These are phyloP conservation scores for Zosterops pallidus DNA, from an alignment of 2,113 vertebrate species.

Conservation along the genomic window DNA sequence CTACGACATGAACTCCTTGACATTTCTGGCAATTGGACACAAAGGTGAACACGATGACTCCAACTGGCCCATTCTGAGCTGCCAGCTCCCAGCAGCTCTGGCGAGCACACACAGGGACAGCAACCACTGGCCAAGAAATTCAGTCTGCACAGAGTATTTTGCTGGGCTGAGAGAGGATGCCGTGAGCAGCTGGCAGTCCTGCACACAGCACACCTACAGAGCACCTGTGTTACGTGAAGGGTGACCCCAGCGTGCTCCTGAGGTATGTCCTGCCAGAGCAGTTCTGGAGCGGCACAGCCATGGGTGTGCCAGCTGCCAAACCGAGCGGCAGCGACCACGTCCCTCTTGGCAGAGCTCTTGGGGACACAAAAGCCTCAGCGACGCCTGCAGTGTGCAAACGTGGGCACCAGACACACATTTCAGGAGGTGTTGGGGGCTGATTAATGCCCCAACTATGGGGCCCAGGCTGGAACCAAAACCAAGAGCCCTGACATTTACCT, in stretches of 20 bases:
- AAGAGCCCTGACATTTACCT: not conserved
- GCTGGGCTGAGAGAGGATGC: not conserved
- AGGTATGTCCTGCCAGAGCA: not conserved
- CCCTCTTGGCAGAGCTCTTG: not conserved
- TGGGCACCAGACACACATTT: not conserved
- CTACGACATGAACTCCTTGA: not conserved
- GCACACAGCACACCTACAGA: not conserved
- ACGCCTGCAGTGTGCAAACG: not conserved
- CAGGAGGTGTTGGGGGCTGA: not conserved
- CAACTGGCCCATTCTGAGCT: not conserved
- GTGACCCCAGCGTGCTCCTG: not conserved
- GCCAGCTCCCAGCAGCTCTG: not conserved
- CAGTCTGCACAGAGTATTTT: not conserved
- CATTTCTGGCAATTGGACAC: not conserved
- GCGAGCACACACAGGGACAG: fast-evolving
- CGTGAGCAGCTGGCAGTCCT: not conserved
- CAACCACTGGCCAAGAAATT: not conserved
- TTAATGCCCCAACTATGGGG: not conserved
- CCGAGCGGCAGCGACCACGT: fast-evolving
- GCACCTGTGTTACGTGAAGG: not conserved
- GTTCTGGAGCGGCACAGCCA: not conserved
- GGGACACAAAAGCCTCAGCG: not conserved
- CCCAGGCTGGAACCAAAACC: not conserved
- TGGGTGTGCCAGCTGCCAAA: not conserved
- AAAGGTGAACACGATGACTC: not conserved